Evolutionary conservation across 2,797 vertebrate genomes (phyloP).

Genomic region (Tapera naevia): DNA sequence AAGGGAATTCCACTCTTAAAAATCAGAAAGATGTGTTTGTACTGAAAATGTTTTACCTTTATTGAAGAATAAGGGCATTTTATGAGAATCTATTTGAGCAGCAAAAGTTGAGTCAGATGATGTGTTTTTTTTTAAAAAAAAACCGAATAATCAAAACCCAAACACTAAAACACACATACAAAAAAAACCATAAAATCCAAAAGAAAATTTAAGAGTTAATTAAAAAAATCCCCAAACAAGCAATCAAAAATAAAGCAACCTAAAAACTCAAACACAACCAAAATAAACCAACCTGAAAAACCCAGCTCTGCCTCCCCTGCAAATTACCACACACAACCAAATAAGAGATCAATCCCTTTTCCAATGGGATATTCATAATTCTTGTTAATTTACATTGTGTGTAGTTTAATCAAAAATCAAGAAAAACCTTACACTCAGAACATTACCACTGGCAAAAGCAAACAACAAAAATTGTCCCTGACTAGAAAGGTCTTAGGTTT

Average conservation of each 20-base stretch:
- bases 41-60: not conserved
- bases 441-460: not conserved
- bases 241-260: not conserved
- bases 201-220: not conserved
- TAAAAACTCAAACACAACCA: not conserved
- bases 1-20: not conserved
- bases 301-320: not conserved
- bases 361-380: not conserved
- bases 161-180: not conserved
- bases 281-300: too few relatives aligned
- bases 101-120: not conserved
- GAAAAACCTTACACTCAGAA: not conserved
- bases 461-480: not conserved
- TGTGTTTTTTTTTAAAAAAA: too few relatives aligned
- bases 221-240: not conserved
- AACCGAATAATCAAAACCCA: rapidly evolving
- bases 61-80: not conserved
- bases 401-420: not conserved
- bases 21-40: not conserved
- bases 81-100: constrained; percentile 7
- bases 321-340: not conserved
- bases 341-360: not conserved
- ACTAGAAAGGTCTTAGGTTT: not conserved
- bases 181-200: not conserved
- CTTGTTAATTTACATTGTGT: not conserved